Evolutionary conservation across 2,888 invertebrate species (phyloP).

Genomic region (Hydrotaea cyrtoneurina): DNA sequence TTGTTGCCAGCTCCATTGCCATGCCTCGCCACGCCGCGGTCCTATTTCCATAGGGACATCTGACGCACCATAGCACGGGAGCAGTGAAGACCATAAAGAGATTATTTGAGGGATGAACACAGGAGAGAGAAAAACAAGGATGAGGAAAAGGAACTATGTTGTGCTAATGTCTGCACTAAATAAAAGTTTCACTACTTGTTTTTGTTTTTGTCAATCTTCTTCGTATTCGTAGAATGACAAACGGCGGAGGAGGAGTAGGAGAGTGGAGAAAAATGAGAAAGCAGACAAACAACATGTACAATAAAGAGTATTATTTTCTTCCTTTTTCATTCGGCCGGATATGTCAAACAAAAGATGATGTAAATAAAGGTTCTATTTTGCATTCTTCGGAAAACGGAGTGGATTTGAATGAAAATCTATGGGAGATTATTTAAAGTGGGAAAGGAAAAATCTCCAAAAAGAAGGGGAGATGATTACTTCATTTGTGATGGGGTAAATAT

Average conservation of each 20-base stretch:
- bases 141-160: background rate
- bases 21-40: no score
- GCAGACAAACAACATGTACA: constrained; percentile 7
- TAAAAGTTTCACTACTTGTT: constrained; percentile 16
- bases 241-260: no score
- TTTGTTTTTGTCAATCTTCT: background rate
- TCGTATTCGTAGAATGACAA: background rate
- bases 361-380: background rate
- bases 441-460: no score
- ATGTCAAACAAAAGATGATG: constrained; percentile 6
- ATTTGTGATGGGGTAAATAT: no score
- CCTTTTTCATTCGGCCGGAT: background rate
- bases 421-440: no score
- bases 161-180: constrained; percentile 16
- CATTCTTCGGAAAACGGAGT: background rate
- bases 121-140: constrained; percentile 6
- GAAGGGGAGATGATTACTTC: no score
- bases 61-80: background rate
- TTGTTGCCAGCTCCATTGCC: background rate
- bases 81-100: background rate
- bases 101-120: constrained; percentile 29
- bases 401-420: no score
- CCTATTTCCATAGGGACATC: background rate
- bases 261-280: background rate
- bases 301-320: background rate